A percentile compares a stretch with the other conserved stretches of the same genome.
phyloP scores from a whole-genome alignment of 2,888 invertebrate species.

The Drepanosiphum platanoidis region DNA sequence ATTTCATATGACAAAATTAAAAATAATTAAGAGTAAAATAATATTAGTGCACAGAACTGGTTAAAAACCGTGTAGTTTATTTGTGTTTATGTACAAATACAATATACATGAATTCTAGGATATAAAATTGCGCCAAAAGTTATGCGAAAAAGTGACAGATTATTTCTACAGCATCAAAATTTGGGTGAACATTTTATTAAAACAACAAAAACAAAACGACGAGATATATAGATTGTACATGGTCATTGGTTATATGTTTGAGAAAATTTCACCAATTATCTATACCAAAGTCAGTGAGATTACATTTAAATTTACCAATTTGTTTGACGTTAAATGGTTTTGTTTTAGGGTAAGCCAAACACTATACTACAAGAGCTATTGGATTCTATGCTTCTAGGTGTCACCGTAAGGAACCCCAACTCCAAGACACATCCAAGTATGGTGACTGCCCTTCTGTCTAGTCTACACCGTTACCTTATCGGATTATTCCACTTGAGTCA shows the following conservation, averaged over 20 bases:
- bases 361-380: constrained; percentile 70
- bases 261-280: constrained; percentile 65
- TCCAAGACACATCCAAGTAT: constrained; percentile 67
- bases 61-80: no score
- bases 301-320: not conserved
- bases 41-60: no score
- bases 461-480: constrained; percentile 70
- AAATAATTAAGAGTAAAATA: not conserved
- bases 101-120: constrained; percentile 64
- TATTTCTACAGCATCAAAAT: constrained; percentile 65
- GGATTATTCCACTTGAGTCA: constrained; percentile 70
- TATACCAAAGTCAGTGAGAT: constrained; percentile 65
- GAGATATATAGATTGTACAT: constrained; percentile 64
- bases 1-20: not conserved
- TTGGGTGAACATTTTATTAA: constrained; percentile 64
- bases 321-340: not conserved
- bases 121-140: constrained; percentile 64
- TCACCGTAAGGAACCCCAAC: constrained; percentile 69
- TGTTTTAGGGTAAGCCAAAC: constrained; percentile 65
- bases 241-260: constrained; percentile 65
- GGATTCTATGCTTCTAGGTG: constrained; percentile 70
- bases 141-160: constrained; percentile 64
- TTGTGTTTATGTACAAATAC: no score
- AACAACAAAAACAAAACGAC: constrained; percentile 64
- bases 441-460: constrained; percentile 69